phyloP scores from a whole-genome alignment of 1,140 invertebrate species.

The Philotrypesis tridentata region DNA sequence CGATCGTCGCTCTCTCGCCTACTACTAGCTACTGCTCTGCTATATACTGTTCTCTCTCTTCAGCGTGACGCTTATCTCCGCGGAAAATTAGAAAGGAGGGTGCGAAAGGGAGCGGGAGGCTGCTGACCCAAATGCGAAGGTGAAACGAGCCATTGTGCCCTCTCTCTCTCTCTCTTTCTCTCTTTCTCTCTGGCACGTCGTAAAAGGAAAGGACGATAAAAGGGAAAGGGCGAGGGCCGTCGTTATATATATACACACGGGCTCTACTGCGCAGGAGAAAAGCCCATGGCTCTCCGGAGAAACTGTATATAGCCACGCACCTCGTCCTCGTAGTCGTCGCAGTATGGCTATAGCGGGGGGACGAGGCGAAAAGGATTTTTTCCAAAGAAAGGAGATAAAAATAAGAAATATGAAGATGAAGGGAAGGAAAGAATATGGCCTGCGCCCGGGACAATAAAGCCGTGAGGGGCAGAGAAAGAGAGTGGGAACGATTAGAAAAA shows the following conservation, averaged over 20 bases:
- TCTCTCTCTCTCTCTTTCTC: too few species aligned
- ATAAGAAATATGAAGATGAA: conserved; percentile 16
- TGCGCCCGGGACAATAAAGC: not conserved
- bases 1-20: conserved; percentile 17
- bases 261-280: too few species aligned
- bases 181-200: conserved; percentile 42
- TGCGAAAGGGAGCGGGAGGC: not conserved
- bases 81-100: conserved; percentile 34
- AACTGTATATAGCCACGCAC: too few species aligned
- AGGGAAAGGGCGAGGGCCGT: conserved; percentile 34
- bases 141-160: conserved; percentile 53
- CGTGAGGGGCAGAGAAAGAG: not conserved
- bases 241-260: conserved; percentile 18
- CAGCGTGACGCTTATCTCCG: conserved; percentile 49
- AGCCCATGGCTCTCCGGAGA: conserved; percentile 23
- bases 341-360: too few species aligned
- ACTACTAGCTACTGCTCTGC: too few species aligned
- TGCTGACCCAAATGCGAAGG: conserved; percentile 53
- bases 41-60: not conserved
- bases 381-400: conserved; percentile 4
- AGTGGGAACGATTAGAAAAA: conserved; percentile 4
- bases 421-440: not conserved
- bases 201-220: conserved; percentile 52
- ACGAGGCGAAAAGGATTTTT: conserved; percentile 27
- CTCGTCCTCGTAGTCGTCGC: conserved; percentile 47